These are phyloP conservation scores for Halotydeus destructor DNA, from an alignment of 1,140 invertebrate genomes.

Conservation along the genomic window DNA sequence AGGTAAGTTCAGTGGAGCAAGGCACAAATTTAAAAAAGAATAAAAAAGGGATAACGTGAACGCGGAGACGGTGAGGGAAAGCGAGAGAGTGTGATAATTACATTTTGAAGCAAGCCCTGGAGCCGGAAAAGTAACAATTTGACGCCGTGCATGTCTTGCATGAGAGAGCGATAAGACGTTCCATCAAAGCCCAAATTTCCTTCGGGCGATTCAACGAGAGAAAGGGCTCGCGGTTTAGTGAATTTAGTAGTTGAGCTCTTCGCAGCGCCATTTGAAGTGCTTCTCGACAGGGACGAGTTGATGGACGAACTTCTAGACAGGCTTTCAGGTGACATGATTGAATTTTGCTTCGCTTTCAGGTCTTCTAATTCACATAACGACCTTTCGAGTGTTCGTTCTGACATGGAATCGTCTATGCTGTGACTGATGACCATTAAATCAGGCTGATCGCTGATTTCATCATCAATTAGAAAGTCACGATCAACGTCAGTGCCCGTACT, in stretches of 20 bases:
- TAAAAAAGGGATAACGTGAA: too few species aligned
- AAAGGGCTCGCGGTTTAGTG: constrained; percentile 16
- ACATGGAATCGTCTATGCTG: constrained; percentile 11
- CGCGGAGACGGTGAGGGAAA: too few species aligned
- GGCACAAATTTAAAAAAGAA: constrained; percentile 1
- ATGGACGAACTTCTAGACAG: too few species aligned
- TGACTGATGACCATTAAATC: constrained; percentile 40
- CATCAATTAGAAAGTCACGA: constrained; percentile 54
- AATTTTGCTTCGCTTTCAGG: too few species aligned
- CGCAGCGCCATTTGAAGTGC: too few species aligned
- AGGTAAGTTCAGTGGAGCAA: neutral
- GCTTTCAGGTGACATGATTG: too few species aligned
- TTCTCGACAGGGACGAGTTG: neutral
- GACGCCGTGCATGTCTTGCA: constrained; percentile 50
- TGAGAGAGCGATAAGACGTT: constrained; percentile 40
- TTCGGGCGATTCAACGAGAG: constrained; percentile 24
- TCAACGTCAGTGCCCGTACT: constrained; percentile 40
- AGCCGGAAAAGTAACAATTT: constrained; percentile 54
- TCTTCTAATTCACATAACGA: too few species aligned
- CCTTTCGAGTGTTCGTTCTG: neutral
- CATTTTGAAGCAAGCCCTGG: constrained; percentile 49
- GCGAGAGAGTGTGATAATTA: too few species aligned
- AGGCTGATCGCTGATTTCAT: constrained; percentile 74
- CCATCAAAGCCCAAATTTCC: constrained; percentile 36
- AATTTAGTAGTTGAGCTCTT: constrained; percentile 12